A percentile compares a stretch with the other conserved stretches of the same genome.
phyloP scores from a whole-genome alignment of 2,113 vertebrate species.

The Orthochromis indermauri region DNA sequence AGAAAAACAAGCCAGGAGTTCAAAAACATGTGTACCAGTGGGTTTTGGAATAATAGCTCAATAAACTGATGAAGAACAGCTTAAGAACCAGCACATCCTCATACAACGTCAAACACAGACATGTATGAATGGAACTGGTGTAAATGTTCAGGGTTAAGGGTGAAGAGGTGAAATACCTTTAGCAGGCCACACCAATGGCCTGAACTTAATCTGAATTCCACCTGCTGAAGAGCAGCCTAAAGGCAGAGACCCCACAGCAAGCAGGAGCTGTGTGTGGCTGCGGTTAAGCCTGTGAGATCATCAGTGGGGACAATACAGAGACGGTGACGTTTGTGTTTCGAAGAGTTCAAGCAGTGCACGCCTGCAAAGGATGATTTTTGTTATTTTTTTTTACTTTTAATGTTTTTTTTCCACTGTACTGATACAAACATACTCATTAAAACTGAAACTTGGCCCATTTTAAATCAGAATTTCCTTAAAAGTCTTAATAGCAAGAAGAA shows the following conservation, averaged over 20 bases:
- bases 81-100: neutral
- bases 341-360: neutral
- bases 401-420: neutral
- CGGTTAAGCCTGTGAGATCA: neutral
- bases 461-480: neutral
- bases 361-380: neutral
- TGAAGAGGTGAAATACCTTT: neutral
- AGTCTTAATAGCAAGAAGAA: neutral
- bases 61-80: neutral
- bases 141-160: neutral
- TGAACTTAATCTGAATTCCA: neutral
- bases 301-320: neutral
- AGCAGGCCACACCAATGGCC: neutral
- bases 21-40: neutral
- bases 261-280: neutral
- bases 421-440: neutral
- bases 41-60: neutral
- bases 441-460: neutral
- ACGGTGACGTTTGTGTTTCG: neutral
- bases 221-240: neutral
- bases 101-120: neutral
- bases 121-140: neutral
- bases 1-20: neutral
- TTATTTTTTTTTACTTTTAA: neutral
- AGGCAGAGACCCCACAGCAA: neutral